Conservation (phyloP, 2,888 invertebrate genomes). For the Crematogaster levior region DNA sequence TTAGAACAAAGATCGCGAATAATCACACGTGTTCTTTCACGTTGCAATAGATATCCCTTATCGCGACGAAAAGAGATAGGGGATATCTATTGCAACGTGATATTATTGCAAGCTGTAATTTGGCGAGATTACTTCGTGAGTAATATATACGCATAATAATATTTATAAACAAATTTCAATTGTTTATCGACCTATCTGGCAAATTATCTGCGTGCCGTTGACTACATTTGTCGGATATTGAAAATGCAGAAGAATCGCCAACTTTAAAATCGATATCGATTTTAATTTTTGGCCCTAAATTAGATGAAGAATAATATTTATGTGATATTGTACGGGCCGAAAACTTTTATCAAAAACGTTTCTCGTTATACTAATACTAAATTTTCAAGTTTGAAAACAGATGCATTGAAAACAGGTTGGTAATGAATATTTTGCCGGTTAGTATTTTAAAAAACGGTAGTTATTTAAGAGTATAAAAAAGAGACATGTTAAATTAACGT, state of each 20-base stretch:
- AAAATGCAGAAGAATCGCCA: no score
- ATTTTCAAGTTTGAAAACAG: background rate
- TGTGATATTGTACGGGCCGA: background rate
- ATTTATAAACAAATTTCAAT: no score
- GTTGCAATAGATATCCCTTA: slow-evolving; percentile 21
- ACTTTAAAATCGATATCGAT: no score
- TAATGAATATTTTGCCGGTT: background rate
- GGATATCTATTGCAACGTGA: background rate
- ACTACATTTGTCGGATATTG: no score
- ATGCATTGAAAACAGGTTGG: background rate
- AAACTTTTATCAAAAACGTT: background rate
- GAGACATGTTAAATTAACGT: background rate
- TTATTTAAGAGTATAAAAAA: background rate
- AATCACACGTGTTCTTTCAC: slow-evolving; percentile 11
- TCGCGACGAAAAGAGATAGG: background rate
- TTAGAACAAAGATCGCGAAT: slow-evolving; percentile 35
- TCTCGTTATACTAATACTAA: background rate
- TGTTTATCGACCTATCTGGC: no score
- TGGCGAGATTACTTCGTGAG: background rate
- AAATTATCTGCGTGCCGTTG: no score
- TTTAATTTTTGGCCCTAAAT: no score
- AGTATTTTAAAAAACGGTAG: background rate
- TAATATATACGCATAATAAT: background rate
- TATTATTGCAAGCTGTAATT: slow-evolving; percentile 18
- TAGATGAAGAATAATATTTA: no score